Conservation (phyloP, 1,140 invertebrate genomes). For the Onthophagus taurus region DNA sequence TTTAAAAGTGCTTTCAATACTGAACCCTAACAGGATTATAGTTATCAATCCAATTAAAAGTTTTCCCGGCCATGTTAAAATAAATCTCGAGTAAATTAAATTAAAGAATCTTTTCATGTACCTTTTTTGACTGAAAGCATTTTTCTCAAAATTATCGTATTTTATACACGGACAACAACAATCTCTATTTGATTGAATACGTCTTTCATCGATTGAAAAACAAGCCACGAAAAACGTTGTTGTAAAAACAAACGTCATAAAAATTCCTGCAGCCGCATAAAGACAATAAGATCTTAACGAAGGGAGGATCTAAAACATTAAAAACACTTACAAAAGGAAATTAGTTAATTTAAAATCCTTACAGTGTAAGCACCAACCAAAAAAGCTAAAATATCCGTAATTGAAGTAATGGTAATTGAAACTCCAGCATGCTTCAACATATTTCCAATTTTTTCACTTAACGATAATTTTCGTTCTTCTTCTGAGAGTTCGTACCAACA, state of each 20-base stretch:
- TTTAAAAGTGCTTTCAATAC: slow-evolving; percentile 47
- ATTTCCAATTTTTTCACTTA: slow-evolving; percentile 52
- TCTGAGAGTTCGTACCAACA: slow-evolving; percentile 53
- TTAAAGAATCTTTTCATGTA: slow-evolving; percentile 44
- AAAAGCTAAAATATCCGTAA: slow-evolving; percentile 74
- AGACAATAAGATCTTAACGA: slow-evolving; percentile 66
- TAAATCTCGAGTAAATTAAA: slow-evolving; percentile 47
- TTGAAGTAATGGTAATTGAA: slow-evolving; percentile 72
- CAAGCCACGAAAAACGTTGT: slow-evolving; percentile 71
- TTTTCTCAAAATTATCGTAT: slow-evolving; percentile 46
- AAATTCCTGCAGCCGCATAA: slow-evolving; percentile 60
- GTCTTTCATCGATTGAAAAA: slow-evolving; percentile 57
- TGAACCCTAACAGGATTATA: slow-evolving; percentile 45
- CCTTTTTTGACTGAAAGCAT: slow-evolving; percentile 35
- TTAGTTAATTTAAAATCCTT: slow-evolving; percentile 4
- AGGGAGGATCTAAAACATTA: slow-evolving; percentile 53
- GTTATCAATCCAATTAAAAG: slow-evolving; percentile 50
- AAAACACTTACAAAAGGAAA: background rate
- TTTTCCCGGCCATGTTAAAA: slow-evolving; percentile 53
- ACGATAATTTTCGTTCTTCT: slow-evolving; percentile 41
- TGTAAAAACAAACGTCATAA: slow-evolving; percentile 64
- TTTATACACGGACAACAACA: slow-evolving; percentile 57
- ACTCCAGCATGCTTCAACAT: slow-evolving; percentile 71
- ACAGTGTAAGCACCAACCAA: slow-evolving; percentile 60
- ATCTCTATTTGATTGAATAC: slow-evolving; percentile 54